These are phyloP conservation scores for Synanthedon tipuliformis DNA, from an alignment of 2,888 invertebrate genomes.

Conservation along the genomic window DNA sequence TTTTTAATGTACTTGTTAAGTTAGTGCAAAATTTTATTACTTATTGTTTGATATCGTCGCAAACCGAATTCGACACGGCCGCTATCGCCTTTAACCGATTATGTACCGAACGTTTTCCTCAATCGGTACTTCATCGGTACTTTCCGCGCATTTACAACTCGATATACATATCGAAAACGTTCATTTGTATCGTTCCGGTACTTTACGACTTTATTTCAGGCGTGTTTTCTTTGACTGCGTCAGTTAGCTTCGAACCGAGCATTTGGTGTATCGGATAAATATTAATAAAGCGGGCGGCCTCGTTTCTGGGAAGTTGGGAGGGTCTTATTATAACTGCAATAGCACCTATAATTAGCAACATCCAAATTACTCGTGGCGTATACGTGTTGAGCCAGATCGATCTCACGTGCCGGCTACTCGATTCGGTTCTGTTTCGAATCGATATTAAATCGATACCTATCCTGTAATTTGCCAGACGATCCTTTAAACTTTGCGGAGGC, in stretches of 20 bases:
- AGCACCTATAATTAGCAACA: conserved; percentile 69
- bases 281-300: conserved; percentile 68
- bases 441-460: conserved; percentile 32
- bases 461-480: conserved; percentile 21
- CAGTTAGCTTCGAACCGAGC: conserved; percentile 59
- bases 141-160: conserved; percentile 53
- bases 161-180: conserved; percentile 54
- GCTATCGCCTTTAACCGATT: conserved; percentile 13
- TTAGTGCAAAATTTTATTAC: conserved; percentile 5
- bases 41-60: neutral
- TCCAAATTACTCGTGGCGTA: conserved; percentile 61
- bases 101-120: conserved; percentile 35
- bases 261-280: conserved; percentile 66
- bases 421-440: conserved; percentile 28
- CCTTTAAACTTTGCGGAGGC: conserved; percentile 8
- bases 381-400: conserved; percentile 53
- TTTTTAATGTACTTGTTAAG: no score
- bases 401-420: conserved; percentile 49
- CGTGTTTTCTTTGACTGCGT: conserved; percentile 67
- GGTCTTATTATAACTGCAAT: conserved; percentile 71
- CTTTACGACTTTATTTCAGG: conserved; percentile 69
- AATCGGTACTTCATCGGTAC: conserved; percentile 43
- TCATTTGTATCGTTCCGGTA: conserved; percentile 64
- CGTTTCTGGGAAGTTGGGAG: conserved; percentile 68
- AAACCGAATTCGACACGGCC: neutral